Percentiles rank a stretch among this genome's conserved stretches.
phyloP scores from a whole-genome alignment of 2,888 invertebrate genomes.

The Nymphalis c-album region DNA sequence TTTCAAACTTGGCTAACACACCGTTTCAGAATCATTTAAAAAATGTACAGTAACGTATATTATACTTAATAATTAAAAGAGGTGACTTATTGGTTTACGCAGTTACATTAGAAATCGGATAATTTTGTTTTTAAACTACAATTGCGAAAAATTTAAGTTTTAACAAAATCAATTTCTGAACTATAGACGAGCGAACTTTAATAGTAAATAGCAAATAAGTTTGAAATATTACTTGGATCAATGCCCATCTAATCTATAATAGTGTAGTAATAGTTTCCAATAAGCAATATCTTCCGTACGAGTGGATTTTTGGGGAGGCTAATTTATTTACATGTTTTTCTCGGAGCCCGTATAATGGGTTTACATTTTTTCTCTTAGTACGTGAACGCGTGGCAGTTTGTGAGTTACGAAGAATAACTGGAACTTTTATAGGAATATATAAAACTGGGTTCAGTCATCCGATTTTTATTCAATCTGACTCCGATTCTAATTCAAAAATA shows the following conservation, averaged over 20 bases:
- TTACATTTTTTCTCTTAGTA: conserved; percentile 1
- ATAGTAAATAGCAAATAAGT: conserved; percentile 43
- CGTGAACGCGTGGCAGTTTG: neutral
- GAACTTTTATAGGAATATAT: conserved; percentile 3
- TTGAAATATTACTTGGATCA: conserved; percentile 52
- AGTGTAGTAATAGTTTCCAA: conserved; percentile 59
- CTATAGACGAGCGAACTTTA: conserved; percentile 9
- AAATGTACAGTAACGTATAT: neutral
- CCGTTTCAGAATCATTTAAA: conserved; percentile 33
- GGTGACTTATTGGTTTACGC: too few relatives aligned
- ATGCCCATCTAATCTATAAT: conserved; percentile 50
- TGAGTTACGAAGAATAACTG: neutral
- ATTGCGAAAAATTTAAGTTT: neutral
- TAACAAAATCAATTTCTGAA: neutral
- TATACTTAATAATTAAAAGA: too few relatives aligned
- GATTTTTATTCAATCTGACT: neutral
- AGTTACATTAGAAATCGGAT: too few relatives aligned
- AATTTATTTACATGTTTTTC: conserved; percentile 55
- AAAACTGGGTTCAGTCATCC: neutral
- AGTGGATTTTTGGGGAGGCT: conserved; percentile 47
- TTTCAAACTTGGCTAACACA: conserved; percentile 44
- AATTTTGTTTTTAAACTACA: neutral
- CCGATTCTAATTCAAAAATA: neutral
- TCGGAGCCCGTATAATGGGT: conserved; percentile 11
- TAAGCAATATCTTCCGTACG: conserved; percentile 66